A percentile compares a stretch with the other conserved stretches of the same genome.
phyloP scores from a whole-genome alignment of 2,797 vertebrate species.

The Pipistrellus pipistrellus region DNA sequence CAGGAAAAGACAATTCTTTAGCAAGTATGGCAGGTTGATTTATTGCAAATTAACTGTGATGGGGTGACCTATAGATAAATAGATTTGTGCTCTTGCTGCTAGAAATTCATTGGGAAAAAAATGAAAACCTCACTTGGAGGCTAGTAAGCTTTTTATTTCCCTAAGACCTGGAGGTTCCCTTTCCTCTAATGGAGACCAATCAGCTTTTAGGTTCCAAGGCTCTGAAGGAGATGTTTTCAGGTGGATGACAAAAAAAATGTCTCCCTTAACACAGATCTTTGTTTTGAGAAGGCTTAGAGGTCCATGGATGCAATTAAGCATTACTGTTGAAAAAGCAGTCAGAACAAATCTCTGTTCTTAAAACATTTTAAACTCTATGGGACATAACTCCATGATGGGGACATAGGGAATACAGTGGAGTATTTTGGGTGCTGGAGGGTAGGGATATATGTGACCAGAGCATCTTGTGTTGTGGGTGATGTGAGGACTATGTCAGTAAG shows the following conservation, averaged over 20 bases:
- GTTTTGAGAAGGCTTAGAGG: constrained; percentile 28
- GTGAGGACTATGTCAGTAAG: not conserved
- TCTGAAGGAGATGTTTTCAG: constrained; percentile 57
- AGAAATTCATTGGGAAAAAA: constrained; percentile 45
- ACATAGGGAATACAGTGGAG: not conserved
- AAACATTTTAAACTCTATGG: not conserved
- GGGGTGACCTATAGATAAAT: constrained; percentile 55
- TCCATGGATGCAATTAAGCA: constrained; percentile 34
- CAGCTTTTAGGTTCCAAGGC: constrained; percentile 52
- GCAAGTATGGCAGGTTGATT: constrained; percentile 53
- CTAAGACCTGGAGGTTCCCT: not conserved
- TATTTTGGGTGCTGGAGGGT: not conserved
- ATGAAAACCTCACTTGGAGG: constrained; percentile 30
- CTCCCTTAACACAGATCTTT: constrained; percentile 39
- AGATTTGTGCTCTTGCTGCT: constrained; percentile 27
- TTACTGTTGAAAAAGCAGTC: constrained; percentile 23
- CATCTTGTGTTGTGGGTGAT: not conserved
- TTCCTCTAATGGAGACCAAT: constrained; percentile 51
- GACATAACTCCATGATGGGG: not conserved
- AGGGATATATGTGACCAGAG: not conserved
- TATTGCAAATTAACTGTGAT: constrained; percentile 68
- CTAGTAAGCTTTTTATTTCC: constrained; percentile 8
- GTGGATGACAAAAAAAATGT: not conserved
- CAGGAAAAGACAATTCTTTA: constrained; percentile 64
- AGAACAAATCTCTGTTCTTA: constrained; percentile 25